Percentiles rank a stretch among this genome's conserved stretches.
phyloP scores from a whole-genome alignment of 2,888 invertebrate genomes.

The Caenorhabditis angaria region DNA sequence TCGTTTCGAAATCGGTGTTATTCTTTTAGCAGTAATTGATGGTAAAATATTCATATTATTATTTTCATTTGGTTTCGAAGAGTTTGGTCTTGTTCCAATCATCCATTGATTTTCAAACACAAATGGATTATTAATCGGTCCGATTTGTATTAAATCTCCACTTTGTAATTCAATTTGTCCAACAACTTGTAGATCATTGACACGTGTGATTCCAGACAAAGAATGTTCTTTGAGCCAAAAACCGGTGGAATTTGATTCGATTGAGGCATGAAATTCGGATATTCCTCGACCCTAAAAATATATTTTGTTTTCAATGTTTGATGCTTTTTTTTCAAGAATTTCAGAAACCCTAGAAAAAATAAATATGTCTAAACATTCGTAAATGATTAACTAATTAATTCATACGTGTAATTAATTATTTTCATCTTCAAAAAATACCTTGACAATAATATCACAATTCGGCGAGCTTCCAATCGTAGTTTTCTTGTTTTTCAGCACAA shows the following conservation, averaged over 20 bases:
- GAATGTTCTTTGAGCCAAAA: conserved; percentile 61
- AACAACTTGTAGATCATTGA: conserved; percentile 49
- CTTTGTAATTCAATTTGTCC: conserved; percentile 38
- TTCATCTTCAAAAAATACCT: conserved; percentile 24
- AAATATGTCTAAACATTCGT: no score
- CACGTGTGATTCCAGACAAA: conserved; percentile 44
- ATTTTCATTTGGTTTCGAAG: conserved; percentile 1
- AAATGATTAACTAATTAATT: no score
- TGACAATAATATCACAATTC: conserved; percentile 52
- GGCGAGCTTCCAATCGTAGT: conserved; percentile 50
- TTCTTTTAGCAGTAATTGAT: not conserved
- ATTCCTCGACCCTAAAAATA: conserved; percentile 46
- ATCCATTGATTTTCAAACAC: conserved; percentile 37
- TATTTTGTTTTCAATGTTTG: not conserved
- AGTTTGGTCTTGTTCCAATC: conserved; percentile 25
- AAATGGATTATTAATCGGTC: conserved; percentile 17
- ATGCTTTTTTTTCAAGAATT: not conserved
- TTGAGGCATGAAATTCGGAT: conserved; percentile 57
- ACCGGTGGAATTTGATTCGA: conserved; percentile 58
- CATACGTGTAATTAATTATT: not conserved
- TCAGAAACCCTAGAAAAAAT: not conserved
- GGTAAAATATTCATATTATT: conserved; percentile 5
- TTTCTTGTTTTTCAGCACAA: conserved; percentile 26
- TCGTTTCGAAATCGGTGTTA: not conserved
- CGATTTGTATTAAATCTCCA: conserved; percentile 48